Base-by-base conservation (phyloP, 2,113 vertebrate species). In the Stegostoma tigrinum region DNA sequence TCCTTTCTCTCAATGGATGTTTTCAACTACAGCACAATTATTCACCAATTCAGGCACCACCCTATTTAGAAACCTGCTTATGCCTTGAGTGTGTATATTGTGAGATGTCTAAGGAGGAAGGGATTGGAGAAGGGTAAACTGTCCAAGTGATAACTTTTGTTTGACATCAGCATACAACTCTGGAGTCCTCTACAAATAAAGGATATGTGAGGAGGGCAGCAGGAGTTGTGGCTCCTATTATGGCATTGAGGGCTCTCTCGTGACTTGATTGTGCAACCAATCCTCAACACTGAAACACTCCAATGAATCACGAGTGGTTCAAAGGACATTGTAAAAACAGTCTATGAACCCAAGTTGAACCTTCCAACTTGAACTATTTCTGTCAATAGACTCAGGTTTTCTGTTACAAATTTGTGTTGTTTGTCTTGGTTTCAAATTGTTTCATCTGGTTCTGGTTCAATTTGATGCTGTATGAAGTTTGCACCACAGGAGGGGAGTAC, bases 301-400 rank as follows among this genome's bases (percentile, higher is more conserved):
- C 67, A 61, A 48, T 72, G 91, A 87, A 87, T 87, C 52, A 87
- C 8, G 86, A 61, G 87, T 48, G 42, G 67, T 70, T 72, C 68
- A 75, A 52, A 95, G 38, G 45, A 95, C 38, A 95, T 72, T 75
- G 45, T 95, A 72, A 95, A 95, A 95, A 70, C 68, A 95, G 93
- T n/a, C 64, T 48, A 72, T 72, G 42, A 95, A 95, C 66, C 67
- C 38, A 23, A 38, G 89, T 0, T 72, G 67, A 70, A 70, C 93
- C 8, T 42, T 94, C 27, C n/a, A 38, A 38, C 24, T 94, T 23
- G 85, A 94, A 95, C 68, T 45, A 45, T 95, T 95, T 45, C 42
- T 75, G 1, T 72, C 67, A 72, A 75, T 52, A 15, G 27, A 72
- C 67, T 52, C 1, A 23, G 2, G 68, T 19, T 21, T 38, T 93